Evolutionary conservation across 2,888 invertebrate genomes (phyloP), one percentile per base, ranked within the genome.

Genomic region (Elysia crispata): DNA sequence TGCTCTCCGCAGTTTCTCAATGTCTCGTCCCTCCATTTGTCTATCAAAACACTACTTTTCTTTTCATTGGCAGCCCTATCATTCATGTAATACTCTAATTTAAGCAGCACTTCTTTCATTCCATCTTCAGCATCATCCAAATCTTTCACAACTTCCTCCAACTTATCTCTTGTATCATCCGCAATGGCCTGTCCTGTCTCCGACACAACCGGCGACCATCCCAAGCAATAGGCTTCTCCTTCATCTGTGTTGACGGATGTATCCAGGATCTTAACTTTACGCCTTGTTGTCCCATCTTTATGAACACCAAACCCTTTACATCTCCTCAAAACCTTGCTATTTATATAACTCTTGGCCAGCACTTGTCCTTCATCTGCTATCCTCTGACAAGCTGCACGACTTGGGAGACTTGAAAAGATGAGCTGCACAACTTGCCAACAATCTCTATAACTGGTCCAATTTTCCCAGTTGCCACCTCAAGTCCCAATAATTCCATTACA

Each of bases 171-270:
- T n/a, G 41, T 30, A 11, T 76, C 75, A 11, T 76, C 25, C n/a
- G 75, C 75, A 23, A 76, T 76, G 8, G 64, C 75, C 25, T 76
- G 15, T 31, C 75, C 41, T n/a, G 75, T 62, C 64, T 76, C 75
- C n/a, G 62, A 28, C 11, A 30, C 60, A 1, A 76, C 75, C 6
- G 75, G 33, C 23, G 64, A 62, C 62, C 62, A 76, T 11, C 75
- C 64, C 31, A 76, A 25, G 41, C 75, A 62, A 33, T 28, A 76
- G 20, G 33, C 75, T n/a, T n/a, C n/a, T n/a, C n/a, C 64, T 11
- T 20, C 33, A n/a, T 76, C 64, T 62, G 41, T 33, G 1, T 8
- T 6, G 8, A 76, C 64, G 1, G 62, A 62, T 6, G 75, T 76
- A 20, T 76, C 75, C 64, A 76, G 25, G 5, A 33, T 62, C 23